Evolutionary conservation across 1,140 invertebrate genomes (phyloP).

Genomic region (Trachymyrmex septentrionalis): DNA sequence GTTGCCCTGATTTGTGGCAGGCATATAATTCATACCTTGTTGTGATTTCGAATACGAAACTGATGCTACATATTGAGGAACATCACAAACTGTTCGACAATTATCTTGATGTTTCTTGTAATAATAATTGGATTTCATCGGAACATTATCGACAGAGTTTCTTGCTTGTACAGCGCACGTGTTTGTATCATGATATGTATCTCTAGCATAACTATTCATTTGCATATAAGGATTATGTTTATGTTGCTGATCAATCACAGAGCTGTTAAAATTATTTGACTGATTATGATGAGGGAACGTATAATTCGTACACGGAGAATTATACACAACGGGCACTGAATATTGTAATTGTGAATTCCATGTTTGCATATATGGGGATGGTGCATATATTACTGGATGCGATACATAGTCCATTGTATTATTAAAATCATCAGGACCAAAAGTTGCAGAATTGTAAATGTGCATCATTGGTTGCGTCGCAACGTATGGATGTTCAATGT

Average conservation of each 20-base stretch:
- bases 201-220: slow-evolving; percentile 52
- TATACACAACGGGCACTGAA: slow-evolving; percentile 45
- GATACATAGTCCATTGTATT: slow-evolving; percentile 29
- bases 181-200: slow-evolving; percentile 36
- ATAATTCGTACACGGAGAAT: slow-evolving; percentile 42
- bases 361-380: slow-evolving; percentile 57
- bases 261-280: slow-evolving; percentile 14
- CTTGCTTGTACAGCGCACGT: slow-evolving; percentile 16
- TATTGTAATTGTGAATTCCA: slow-evolving; percentile 67
- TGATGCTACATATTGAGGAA: background rate
- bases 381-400: slow-evolving; percentile 55
- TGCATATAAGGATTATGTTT: slow-evolving; percentile 54
- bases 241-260: slow-evolving; percentile 37
- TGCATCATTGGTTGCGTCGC: slow-evolving; percentile 37
- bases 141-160: slow-evolving; percentile 18
- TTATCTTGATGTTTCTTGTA: slow-evolving; percentile 59
- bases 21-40: slow-evolving; percentile 24
- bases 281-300: slow-evolving; percentile 2
- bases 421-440: slow-evolving; percentile 37
- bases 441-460: slow-evolving; percentile 48
- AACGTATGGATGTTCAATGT: slow-evolving; percentile 44
- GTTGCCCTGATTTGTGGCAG: slow-evolving; percentile 38
- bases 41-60: slow-evolving; percentile 36
- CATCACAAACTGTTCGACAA: background rate
- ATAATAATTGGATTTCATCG: slow-evolving; percentile 46